Conservation (phyloP, 2,797 vertebrate species). For the Numenius phaeopus region DNA sequence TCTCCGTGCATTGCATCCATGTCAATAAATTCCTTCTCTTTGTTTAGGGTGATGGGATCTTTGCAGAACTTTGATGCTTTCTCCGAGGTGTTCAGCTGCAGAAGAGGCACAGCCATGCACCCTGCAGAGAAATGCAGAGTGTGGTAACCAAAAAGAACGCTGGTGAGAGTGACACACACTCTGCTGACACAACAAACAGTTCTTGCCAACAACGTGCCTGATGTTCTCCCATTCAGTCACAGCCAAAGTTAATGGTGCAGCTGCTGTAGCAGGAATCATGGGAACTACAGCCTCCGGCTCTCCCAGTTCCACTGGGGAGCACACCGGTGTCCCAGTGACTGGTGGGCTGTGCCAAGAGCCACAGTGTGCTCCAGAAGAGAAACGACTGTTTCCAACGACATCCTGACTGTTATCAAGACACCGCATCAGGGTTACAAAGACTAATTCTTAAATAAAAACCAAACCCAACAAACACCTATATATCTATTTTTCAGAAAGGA, state of each 20-base stretch:
- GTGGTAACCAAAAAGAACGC: constrained; percentile 83
- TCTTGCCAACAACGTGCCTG: constrained; percentile 36
- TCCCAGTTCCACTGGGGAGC: background rate
- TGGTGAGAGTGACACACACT: rapidly evolving
- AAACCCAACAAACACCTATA: background rate
- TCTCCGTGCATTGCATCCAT: background rate
- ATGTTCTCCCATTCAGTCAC: constrained; percentile 1
- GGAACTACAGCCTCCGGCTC: background rate
- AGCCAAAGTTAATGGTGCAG: constrained; percentile 22
- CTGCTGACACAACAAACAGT: background rate
- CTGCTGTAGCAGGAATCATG: background rate
- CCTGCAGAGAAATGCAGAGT: constrained; percentile 89
- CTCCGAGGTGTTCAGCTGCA: constrained; percentile 91
- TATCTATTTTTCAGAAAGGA: constrained; percentile 60
- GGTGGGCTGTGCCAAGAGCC: background rate
- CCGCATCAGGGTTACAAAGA: constrained; percentile 72
- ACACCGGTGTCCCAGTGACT: rapidly evolving
- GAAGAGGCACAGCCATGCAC: constrained; percentile 88
- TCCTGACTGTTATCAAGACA: constrained; percentile 72
- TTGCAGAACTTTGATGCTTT: constrained; percentile 96
- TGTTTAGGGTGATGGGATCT: constrained; percentile 91
- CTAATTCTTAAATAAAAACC: constrained; percentile 6
- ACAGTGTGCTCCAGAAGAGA: background rate
- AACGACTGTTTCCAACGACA: constrained; percentile 48
- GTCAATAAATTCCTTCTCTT: background rate